These are phyloP conservation scores for Rhopalosiphum nymphaeae DNA, from an alignment of 2,888 invertebrate genomes.

Conservation along the genomic window DNA sequence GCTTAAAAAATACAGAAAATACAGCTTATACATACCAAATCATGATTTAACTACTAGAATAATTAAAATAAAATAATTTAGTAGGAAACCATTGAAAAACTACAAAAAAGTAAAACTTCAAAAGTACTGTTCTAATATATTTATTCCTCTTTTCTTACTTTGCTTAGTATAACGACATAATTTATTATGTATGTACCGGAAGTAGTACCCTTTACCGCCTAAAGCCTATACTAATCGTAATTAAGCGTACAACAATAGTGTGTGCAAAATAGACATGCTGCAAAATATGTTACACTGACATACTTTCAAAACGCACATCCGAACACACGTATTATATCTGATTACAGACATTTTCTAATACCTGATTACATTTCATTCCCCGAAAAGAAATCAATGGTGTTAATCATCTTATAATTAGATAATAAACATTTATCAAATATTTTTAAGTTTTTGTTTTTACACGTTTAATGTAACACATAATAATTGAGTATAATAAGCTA, in stretches of 20 bases:
- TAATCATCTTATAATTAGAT: background rate
- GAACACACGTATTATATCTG: background rate
- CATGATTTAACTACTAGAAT: background rate
- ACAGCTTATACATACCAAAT: background rate
- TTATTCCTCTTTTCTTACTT: background rate
- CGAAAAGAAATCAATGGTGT: background rate
- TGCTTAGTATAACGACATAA: no score
- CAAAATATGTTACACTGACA: slow-evolving; percentile 22
- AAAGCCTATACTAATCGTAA: slow-evolving; percentile 6
- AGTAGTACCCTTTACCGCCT: background rate
- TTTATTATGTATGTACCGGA: background rate
- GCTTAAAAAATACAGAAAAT: no score
- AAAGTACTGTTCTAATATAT: background rate
- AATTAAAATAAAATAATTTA: background rate
- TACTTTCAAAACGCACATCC: background rate
- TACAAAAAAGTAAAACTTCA: background rate
- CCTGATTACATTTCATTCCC: background rate
- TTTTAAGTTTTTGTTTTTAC: background rate
- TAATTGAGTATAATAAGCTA: background rate
- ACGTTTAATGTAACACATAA: background rate
- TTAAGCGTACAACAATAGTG: slow-evolving; percentile 11
- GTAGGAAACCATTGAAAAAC: background rate
- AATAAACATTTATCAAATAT: background rate
- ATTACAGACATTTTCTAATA: background rate
- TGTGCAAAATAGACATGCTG: background rate